Base-by-base conservation (phyloP, 2,888 invertebrate species). In the Cheilosia impressa region DNA sequence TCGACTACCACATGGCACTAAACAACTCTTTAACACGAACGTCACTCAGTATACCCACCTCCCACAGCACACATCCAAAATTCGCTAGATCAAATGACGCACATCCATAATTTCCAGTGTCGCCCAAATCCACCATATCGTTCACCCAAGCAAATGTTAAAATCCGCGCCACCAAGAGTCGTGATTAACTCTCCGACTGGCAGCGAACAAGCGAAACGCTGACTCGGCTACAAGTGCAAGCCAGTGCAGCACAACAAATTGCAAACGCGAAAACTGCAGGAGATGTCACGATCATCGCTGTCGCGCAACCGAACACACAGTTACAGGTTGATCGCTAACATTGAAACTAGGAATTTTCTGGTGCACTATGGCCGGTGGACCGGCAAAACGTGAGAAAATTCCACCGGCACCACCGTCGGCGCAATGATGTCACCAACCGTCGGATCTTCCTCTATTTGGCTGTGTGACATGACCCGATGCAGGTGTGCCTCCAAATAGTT, bases 231-330 rank as follows among this genome's bases (percentile, higher is more conserved):
- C 52, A 80, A 69, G 66, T 66, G 72, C 65, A 72, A 43, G 53
- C 45, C 50, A 9, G 63, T 22, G 63, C 31, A 68, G 57, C 50
- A 43, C 69, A 75, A 71, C 75, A 75, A 85, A 85, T 85, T 85
- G 75, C 65, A 38, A 76, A 60, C 55, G 71, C 53, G 27, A 62
- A 45, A 83, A 60, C 80, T 47, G 55, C 80, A 75, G 75, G 80
- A 68, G 80, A 76, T 76, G 80, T 85, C 84, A 85, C 84, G 84
- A 85, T 85, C 80, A 72, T 45, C 47, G 84, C 41, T 47, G 69
- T 71, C 68, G 63, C 75, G 58, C 69, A 71, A 60, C 57, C 65
- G 66, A 24, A 60, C 78, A 78, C 38, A 45, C 55, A 66, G 60
- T 53, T 57, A 71, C 73, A 65, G 58, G 80, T 71, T 75, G 73